Conservation (phyloP, 2,113 vertebrate genomes). For the Cacatua alba region DNA sequence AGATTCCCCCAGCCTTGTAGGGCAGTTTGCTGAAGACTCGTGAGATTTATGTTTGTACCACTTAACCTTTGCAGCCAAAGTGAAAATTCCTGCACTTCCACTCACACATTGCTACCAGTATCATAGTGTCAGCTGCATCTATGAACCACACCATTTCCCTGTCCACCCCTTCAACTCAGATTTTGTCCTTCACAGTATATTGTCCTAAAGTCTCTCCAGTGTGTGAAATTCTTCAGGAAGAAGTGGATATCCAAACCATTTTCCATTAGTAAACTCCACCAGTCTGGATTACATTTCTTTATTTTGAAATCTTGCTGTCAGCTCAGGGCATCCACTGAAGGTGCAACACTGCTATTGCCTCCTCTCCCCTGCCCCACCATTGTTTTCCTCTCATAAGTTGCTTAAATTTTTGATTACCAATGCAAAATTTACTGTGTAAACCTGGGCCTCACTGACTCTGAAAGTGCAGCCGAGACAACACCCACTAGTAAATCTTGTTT, state of each 20-base stretch:
- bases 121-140: not conserved
- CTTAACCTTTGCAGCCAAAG: not conserved
- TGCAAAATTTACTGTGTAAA: not conserved
- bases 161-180: not conserved
- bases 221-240: not conserved
- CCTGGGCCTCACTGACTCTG: not conserved
- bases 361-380: rapidly evolving
- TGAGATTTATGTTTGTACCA: not conserved
- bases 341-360: not conserved
- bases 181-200: not conserved
- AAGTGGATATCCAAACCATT: not conserved
- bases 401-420: not conserved
- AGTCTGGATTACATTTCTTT: not conserved
- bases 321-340: not conserved
- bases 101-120: not conserved
- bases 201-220: not conserved
- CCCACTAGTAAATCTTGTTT: not conserved
- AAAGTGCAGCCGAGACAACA: not conserved
- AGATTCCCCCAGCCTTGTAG: not conserved
- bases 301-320: not conserved
- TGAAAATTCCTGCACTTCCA: not conserved
- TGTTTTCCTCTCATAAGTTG: not conserved
- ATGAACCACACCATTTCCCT: not conserved
- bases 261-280: not conserved
- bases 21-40: not conserved